Base-by-base conservation (phyloP, 2,888 invertebrate species). In the Rhyacophila evoluta region DNA sequence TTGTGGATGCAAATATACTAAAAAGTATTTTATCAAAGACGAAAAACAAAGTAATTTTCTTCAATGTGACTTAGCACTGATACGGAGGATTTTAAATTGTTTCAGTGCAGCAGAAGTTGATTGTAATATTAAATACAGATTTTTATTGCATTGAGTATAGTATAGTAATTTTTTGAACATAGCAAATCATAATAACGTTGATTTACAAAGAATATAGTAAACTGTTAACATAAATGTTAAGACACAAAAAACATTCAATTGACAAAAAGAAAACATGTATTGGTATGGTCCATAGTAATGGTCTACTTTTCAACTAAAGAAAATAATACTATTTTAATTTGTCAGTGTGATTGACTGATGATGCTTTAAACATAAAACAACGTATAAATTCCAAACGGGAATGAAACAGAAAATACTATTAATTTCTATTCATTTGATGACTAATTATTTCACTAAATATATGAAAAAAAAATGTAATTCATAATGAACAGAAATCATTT, bases 221-320 rank as follows among this genome's bases (percentile, higher is more conserved):
- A 41, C 15, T 41, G 41, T 41, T 55, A 10, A 55, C 3, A 41
- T 10, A 19, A n/a, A n/a, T n/a, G n/a, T n/a, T n/a, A n/a, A 55
- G 25, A 6, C 25, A 55, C 10, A 55, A 19, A 19, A 55, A 25
- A 55, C 55, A 55, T 41, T 1, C 10, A 19, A 19, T 55, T 55
- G 55, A 55, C 2, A 55, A 55, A 15, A 10, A 41, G 15, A 41
- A 41, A 41, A 41, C 1, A 41, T 15, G 15, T 15, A 41, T 15
- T 41, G 41, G 55, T 55, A 55, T 55, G 55, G 55, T 55, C 55
- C 55, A 55, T 55, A 2, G 8, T 12, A 55, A 25, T 55, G 55
- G 55, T 55, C 55, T 55, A 55, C 15, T 55, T 10, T 25, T 55
- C 55, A 41, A 41, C 41, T 55, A 55, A 55, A 41, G 19, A 55